phyloP scores from a whole-genome alignment of 2,888 invertebrate species.

The Orchesellides sinensis region DNA sequence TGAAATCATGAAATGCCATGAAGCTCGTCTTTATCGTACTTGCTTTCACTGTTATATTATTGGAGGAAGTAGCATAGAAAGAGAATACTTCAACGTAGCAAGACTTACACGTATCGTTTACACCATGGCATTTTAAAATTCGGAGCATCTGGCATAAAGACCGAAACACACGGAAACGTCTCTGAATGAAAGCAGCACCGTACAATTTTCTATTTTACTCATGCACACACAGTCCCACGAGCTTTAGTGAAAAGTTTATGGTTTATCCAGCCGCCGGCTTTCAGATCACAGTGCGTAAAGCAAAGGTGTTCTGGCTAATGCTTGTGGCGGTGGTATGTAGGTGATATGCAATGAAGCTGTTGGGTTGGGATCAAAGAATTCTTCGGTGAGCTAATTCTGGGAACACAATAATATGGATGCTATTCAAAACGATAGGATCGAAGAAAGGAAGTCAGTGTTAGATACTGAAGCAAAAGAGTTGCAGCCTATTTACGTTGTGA shows the following conservation, averaged over 20 bases:
- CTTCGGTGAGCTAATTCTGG: too few species aligned
- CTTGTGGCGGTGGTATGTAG: too few species aligned
- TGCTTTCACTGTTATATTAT: background rate
- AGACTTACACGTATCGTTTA: constrained; percentile 26
- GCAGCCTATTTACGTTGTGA: too few species aligned
- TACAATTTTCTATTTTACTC: constrained; percentile 38
- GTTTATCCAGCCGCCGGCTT: constrained; percentile 38
- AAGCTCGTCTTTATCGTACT: constrained; percentile 9
- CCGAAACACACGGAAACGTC: constrained; percentile 34
- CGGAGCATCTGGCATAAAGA: constrained; percentile 33
- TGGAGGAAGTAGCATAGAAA: background rate
- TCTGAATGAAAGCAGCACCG: background rate
- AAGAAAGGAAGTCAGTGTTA: too few species aligned
- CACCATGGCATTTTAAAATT: constrained; percentile 25
- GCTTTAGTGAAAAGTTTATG: constrained; percentile 36
- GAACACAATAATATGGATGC: too few species aligned
- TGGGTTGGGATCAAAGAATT: background rate
- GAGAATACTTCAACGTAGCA: constrained; percentile 16
- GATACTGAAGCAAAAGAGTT: too few species aligned
- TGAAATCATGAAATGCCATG: constrained; percentile 31
- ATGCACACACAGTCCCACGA: constrained; percentile 32
- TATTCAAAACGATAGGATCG: too few species aligned
- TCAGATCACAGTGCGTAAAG: background rate
- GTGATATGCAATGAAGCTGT: background rate
- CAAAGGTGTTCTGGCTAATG: too few species aligned